Base-by-base conservation (phyloP, 1,140 invertebrate species). In the Asobara japonica region DNA sequence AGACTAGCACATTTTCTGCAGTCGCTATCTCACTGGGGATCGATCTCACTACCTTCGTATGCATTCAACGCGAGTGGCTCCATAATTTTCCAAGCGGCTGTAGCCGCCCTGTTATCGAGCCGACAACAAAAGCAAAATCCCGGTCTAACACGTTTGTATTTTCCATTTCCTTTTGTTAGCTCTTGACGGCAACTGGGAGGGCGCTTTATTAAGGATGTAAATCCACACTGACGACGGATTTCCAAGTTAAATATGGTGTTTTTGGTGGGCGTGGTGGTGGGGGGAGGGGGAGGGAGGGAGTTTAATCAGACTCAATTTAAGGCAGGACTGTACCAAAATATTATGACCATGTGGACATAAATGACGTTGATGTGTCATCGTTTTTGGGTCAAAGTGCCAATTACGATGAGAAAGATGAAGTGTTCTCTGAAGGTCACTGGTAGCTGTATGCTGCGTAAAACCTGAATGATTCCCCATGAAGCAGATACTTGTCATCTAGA, bases 81-180 rank as follows among this genome's bases (percentile, higher is more conserved):
- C 22, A 22, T 25, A 25, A 56, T 56, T 56, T 56, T 56, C 18
- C 5, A 36, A 56, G 11, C 51, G 18, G 20, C 18, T 45, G 18
- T 16, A 45, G 41, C n/a, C 51, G 20, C 11, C 5, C 51, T 56
- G 51, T 56, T 56, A 56, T 56, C 51, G 51, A 56, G 51, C 51
- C 25, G 20, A 56, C 51, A 27, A 56, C 51, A 56, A 56, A 56
- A 56, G 51, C 51, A 56, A 56, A 56, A 56, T 56, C 51, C 51
- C 25, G 20, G 20, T 22, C 51, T 56, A 56, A 56, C 51, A 56
- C 22, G 51, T 56, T 56, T 56, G 20, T 56, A 56, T 56, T 56
- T 27, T 25, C 18, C 51, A 56, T 56, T 45, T 56, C 51, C 51
- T 56, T 56, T 56, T 56, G 51, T 56, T 56, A 56, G 51, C 7